Evolutionary conservation across 2,113 vertebrate species (phyloP).

Genomic region (Elaphurus davidianus): DNA sequence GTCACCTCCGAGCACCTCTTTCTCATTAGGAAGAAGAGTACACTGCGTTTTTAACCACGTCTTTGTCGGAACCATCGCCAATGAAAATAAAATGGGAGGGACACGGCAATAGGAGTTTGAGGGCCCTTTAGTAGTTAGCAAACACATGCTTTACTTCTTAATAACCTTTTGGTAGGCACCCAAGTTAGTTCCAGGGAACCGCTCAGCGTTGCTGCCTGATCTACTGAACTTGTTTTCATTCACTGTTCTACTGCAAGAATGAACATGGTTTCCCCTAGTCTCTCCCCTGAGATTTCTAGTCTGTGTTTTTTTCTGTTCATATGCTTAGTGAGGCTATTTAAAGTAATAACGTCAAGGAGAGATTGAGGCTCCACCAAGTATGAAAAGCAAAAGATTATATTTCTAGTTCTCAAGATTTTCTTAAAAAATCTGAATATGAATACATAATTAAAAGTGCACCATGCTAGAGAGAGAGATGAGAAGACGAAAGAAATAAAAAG

Average conservation of each 20-base stretch:
- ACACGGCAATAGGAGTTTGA: not conserved
- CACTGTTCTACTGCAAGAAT: not conserved
- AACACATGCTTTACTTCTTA: not conserved
- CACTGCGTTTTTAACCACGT: not conserved
- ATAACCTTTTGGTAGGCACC: not conserved
- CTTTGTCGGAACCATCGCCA: not conserved
- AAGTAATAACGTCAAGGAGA: not conserved
- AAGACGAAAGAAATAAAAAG: not conserved
- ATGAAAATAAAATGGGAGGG: not conserved
- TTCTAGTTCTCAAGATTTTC: not conserved
- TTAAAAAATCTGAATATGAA: not conserved
- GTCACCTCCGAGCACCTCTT: not conserved
- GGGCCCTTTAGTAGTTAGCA: not conserved
- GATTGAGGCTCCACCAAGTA: not conserved
- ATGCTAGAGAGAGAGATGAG: rapidly evolving
- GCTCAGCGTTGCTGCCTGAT: not conserved
- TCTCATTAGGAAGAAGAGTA: not conserved
- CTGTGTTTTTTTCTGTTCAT: not conserved
- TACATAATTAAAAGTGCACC: not conserved
- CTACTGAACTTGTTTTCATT: not conserved
- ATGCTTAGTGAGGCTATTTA: not conserved
- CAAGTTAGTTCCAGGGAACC: not conserved
- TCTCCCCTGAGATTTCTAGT: not conserved
- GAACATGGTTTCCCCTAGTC: not conserved
- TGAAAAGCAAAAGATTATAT: not conserved